Conservation (phyloP, 2,888 invertebrate genomes). For the Philaethria dido region DNA sequence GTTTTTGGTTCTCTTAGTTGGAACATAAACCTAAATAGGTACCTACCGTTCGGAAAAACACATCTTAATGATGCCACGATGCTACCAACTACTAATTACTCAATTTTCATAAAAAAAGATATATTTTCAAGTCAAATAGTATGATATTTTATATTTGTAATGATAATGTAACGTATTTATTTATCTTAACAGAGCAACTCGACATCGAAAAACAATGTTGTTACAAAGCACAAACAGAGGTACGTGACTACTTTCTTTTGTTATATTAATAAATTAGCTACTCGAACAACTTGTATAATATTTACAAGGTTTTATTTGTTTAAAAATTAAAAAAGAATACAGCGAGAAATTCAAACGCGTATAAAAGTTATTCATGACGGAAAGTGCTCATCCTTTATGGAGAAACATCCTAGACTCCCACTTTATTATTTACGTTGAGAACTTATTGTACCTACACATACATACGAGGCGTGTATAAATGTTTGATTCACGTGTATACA, state of each 20-base stretch:
- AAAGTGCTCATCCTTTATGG: conserved; percentile 27
- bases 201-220: conserved; percentile 41
- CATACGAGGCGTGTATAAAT: conserved; percentile 18
- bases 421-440: conserved; percentile 36
- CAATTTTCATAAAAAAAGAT: no score
- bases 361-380: conserved; percentile 28
- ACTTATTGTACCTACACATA: conserved; percentile 18
- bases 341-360: conserved; percentile 15
- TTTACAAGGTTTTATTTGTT: conserved; percentile 10
- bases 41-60: no score
- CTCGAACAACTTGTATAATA: conserved; percentile 8
- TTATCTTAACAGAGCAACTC: conserved; percentile 37
- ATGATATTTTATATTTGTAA: neutral
- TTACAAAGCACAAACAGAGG: conserved; percentile 36
- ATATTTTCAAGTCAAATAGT: neutral
- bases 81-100: no score
- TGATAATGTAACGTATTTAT: conserved; percentile 3
- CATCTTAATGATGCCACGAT: neutral
- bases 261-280: conserved; percentile 11
- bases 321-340: conserved; percentile 22
- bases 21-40: no score
- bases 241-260: conserved; percentile 23
- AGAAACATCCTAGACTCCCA: conserved; percentile 22
- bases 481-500: conserved; percentile 5
- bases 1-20: no score